Evolutionary conservation across 2,113 vertebrate genomes (phyloP).

Genomic region (Sminthopsis crassicaudata): DNA sequence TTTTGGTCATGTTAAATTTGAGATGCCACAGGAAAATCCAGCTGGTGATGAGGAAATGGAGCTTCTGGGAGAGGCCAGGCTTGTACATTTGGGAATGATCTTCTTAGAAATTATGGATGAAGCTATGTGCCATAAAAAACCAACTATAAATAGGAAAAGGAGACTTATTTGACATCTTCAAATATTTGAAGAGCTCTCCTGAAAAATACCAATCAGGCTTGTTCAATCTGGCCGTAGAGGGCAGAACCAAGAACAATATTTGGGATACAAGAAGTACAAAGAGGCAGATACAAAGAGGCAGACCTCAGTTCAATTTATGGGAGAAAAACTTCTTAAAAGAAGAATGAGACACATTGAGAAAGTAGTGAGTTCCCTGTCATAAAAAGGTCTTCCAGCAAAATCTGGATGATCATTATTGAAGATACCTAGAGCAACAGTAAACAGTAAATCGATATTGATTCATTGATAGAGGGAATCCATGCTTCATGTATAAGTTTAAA

Average conservation of each 20-base stretch:
- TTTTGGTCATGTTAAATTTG: not conserved
- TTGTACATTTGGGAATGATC: not conserved
- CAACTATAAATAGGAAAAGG: not conserved
- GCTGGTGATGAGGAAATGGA: not conserved
- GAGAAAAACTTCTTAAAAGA: not conserved
- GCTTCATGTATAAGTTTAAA: not conserved
- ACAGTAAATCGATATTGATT: not conserved
- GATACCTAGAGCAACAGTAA: not conserved
- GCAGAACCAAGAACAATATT: not conserved
- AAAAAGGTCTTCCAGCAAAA: not conserved
- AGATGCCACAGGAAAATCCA: not conserved
- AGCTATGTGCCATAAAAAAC: conserved; percentile 1
- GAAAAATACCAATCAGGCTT: not conserved
- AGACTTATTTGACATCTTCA: not conserved
- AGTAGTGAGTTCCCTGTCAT: not conserved
- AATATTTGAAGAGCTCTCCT: not conserved
- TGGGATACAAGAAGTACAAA: not conserved
- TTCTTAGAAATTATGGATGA: not conserved
- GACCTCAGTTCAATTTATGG: not conserved
- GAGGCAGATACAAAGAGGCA: not conserved
- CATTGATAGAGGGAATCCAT: not conserved
- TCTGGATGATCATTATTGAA: not conserved
- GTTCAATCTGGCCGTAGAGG: not conserved
- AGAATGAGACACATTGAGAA: not conserved
- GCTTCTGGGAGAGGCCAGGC: not conserved